Base-by-base conservation (phyloP, 2,113 vertebrate genomes). In the Oenanthe oenanthe region DNA sequence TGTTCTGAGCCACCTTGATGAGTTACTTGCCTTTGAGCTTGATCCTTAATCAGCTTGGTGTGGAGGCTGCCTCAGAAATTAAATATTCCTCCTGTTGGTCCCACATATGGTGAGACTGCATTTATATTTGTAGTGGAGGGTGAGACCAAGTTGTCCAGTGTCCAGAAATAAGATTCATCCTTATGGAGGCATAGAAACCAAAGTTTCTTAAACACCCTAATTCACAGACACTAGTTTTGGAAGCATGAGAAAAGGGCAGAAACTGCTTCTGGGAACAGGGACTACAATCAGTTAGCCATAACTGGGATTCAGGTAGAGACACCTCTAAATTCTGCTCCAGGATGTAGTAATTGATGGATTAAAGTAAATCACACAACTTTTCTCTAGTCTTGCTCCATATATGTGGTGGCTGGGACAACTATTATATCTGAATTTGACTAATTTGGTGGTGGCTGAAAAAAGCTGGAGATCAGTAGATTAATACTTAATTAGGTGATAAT, bases 11-110 rank as follows among this genome's bases (percentile, higher is more conserved):
- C 38, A 92, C 66, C 87, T 91, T 92, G 89, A 58, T 91, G 84
- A 95, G 54, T 79, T 88, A 89, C 43, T 94, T 89, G 58, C 74
- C 70, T 92, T 93, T 91, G 71, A 60, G 80, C 47, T 91, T 76
- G 40, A 91, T 91, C 70, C 58, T 75, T 85, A 70, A 91, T 94
- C 54, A 82, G 17, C 47, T 79, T 82, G 57, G 45, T 32, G 1
- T 61, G 63, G 29, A 93, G 18, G 51, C 56, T 93, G 67, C 67
- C 60, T 92, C 51, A 66, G 72, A 95, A 95, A 86, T 91, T 58
- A 80, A 54, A 73, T 76, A 42, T 65, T 92, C 76, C 51, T 86
- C 42, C 42, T 63, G 5, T 58, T 83, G 51, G 51, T 97, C 75
- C 90, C 0, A 0, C 50, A 47, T 22, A 32, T 31, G 38, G 62